Base-by-base conservation (phyloP, 2,113 vertebrate genomes). In the Campylomormyrus numenius region DNA sequence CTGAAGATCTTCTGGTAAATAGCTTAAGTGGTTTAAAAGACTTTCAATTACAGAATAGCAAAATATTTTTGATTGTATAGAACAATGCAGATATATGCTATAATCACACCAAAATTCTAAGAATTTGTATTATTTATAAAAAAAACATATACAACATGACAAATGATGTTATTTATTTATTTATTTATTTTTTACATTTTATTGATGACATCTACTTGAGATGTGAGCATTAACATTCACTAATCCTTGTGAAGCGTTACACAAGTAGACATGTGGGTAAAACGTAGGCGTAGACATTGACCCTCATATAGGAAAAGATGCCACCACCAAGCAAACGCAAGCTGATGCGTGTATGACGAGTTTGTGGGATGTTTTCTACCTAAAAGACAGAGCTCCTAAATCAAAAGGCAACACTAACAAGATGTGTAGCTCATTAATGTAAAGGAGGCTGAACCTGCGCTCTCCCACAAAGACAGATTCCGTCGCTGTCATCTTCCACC, bases 391-490 rank as follows among this genome's bases (percentile, higher is more conserved):
- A 35, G 31, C 70, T 39, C 1, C 70, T 17, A 39, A 77, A 77
- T 77, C 70, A 19, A 39, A 77, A 80, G 35, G 74, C 31, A 80
- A 39, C 74, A 80, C 74, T 42, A 80, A 53, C 86, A 52, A 35
- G 49, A 56, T 50, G 92, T 94, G 91, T 85, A 89, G 90, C 80
- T 52, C 31, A 46, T 85, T 19, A 39, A 74, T 39, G 19, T 91
- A 50, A 17, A 89, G 87, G 89, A 56, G 83, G 58, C n/a, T 11
- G 50, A 90, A 93, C 93, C 85, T 90, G 93, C 94, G 92, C 95
- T 96, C 94, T 95, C 96, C 95, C 95, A 95, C 85, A 92, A 91
- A 93, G 91, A 91, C 58, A n/a, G 92, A 92, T 94, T 91, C 92
- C 94, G 92, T 52, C 92, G 93, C 94, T 89, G 90, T 90, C 90